Conservation (phyloP, 1,140 invertebrate genomes). For the Lordiphosa clarofinis region DNA sequence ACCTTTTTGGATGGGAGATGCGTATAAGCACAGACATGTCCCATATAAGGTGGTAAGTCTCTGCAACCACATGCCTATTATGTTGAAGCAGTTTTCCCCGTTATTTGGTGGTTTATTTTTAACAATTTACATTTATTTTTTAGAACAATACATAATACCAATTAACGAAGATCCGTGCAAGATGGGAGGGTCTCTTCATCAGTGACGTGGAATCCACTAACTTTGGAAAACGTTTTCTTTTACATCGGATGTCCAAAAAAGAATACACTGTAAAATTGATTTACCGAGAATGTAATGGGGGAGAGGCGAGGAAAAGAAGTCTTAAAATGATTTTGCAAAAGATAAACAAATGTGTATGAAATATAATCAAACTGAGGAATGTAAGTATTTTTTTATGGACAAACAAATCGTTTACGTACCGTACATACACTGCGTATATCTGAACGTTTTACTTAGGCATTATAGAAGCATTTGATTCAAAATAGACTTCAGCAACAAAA, state of each 20-base stretch:
- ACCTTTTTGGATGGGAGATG: too few species aligned
- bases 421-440: conserved; percentile 37
- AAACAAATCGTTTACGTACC: conserved; percentile 51
- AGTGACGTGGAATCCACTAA: neutral
- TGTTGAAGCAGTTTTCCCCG: neutral
- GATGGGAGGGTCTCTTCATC: neutral
- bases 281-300: neutral
- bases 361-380: conserved; percentile 44
- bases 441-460: conserved; percentile 39
- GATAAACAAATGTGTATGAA: conserved; percentile 1
- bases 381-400: conserved; percentile 40
- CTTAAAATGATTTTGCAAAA: neutral
- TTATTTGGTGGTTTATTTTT: conserved; percentile 1
- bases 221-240: neutral
- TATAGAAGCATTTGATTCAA: conserved; percentile 41
- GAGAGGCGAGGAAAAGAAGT: neutral
- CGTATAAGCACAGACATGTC: too few species aligned
- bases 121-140: conserved; percentile 11
- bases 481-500: conserved; percentile 48
- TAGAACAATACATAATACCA: conserved; percentile 12
- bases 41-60: too few species aligned
- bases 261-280: conserved; percentile 14
- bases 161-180: conserved; percentile 3
- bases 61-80: neutral
- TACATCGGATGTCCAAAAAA: conserved; percentile 6